Evolutionary conservation across 1,140 invertebrate genomes (phyloP).

Genomic region (Drosophila orena): DNA sequence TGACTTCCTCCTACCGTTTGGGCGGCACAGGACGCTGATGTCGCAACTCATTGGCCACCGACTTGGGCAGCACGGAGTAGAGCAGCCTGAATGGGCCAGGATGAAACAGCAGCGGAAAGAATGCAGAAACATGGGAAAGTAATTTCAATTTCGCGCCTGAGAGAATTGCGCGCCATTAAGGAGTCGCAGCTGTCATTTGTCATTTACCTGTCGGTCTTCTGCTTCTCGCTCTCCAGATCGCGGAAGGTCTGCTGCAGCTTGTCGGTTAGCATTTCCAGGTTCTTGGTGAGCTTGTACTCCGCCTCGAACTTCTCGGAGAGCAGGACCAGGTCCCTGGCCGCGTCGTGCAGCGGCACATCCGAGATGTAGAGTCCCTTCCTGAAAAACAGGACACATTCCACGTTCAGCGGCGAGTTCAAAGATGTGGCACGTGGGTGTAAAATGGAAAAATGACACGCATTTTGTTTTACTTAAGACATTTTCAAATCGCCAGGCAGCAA

Average conservation of each 20-base stretch:
- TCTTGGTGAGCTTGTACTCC: conserved; percentile 98
- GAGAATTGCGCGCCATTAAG: conserved; percentile 64
- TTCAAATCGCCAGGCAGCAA: conserved; percentile 44
- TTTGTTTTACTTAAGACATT: conserved; percentile 69
- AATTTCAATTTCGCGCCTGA: conserved; percentile 81
- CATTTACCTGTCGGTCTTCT: conserved; percentile 96
- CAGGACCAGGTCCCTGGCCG: conserved; percentile 97
- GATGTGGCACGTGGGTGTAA: conserved; percentile 16
- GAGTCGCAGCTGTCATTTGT: conserved; percentile 49
- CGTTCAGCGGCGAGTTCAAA: conserved; percentile 27
- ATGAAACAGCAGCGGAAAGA: conserved; percentile 20
- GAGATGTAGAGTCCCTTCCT: conserved; percentile 96
- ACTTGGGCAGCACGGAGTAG: conserved; percentile 97
- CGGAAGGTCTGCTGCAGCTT: conserved; percentile 98
- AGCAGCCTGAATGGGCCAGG: conserved; percentile 88
- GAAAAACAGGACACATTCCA: conserved; percentile 31
- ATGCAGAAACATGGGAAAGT: conserved; percentile 61
- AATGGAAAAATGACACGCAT: conserved; percentile 63
- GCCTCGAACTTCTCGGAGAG: conserved; percentile 99
- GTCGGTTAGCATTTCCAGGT: conserved; percentile 97
- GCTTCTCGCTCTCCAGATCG: conserved; percentile 97
- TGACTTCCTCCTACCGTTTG: conserved; percentile 85
- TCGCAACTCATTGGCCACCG: conserved; percentile 96
- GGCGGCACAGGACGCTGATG: conserved; percentile 95
- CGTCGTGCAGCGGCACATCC: conserved; percentile 98